Evolutionary conservation across 2,797 vertebrate genomes (phyloP), one percentile per base, ranked within the genome.

Genomic region (Psittacula echo): DNA sequence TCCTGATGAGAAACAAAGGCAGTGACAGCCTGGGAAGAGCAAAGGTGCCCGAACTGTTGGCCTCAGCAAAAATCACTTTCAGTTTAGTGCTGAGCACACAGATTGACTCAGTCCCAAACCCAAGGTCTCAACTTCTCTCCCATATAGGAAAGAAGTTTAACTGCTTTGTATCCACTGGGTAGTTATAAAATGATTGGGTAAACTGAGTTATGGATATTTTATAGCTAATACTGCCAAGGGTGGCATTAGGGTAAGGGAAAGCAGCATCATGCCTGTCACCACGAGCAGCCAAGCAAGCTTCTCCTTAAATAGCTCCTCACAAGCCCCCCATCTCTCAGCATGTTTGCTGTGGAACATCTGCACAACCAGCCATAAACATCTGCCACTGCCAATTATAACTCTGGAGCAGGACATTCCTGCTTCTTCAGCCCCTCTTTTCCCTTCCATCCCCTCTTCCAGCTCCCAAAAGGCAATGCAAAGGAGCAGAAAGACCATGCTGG

Each of bases 31-130:
- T 85, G 30, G 4, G 75, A 56, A 85, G 53, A 65, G 60, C 56
- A 79, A 85, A 41, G 53, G 53, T 39, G 26, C 10, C 68, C 83
- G 58, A 68, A 77, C 0, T 4, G 5, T 29, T 29, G 34, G 45
- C 68, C 83, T 93, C 83, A 93, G 88, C 76, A 70, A 48, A 89
- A 94, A 61, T 5, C 4, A n/a, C 16, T 47, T 41, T 30, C 56
- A 74, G 65, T 44, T 76, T 34, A 80, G 61, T 51, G 80, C 83
- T 90, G 86, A 92, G 56, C 56, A 50, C 18, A n/a, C 17, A 20
- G 17, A 85, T 70, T 39, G 62, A 47, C 53, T 81, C 8, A 29
- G 42, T 61, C 8, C 58, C 82, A 22, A 87, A 79, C 11, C 26
- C 37, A 67, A 67, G 22, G 17, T 32, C 78, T 87, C 64, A 26